These are phyloP conservation scores for Protodeltote pygarga DNA, from an alignment of 2,888 invertebrate genomes.

Conservation along the genomic window DNA sequence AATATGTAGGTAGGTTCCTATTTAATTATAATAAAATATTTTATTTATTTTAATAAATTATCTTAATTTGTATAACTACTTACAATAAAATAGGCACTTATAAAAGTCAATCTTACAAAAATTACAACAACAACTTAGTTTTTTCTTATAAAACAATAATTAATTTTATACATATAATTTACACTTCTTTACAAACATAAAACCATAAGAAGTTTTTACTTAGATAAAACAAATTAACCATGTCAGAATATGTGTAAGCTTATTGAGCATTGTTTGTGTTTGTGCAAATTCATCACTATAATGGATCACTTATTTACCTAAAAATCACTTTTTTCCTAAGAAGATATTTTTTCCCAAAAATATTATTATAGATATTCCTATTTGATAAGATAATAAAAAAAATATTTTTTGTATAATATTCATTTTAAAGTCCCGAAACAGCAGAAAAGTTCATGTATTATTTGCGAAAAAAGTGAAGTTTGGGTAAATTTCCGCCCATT, in stretches of 20 bases:
- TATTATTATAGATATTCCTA: too few relatives aligned
- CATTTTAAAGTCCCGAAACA: too few relatives aligned
- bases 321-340: too few relatives aligned
- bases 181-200: conserved; percentile 18
- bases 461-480: too few relatives aligned
- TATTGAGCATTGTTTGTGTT: conserved; percentile 43
- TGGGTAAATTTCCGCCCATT: too few relatives aligned
- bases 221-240: neutral
- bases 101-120: conserved; percentile 28
- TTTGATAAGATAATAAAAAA: too few relatives aligned
- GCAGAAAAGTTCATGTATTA: too few relatives aligned
- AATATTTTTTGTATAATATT: too few relatives aligned
- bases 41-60: conserved; percentile 49
- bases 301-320: too few relatives aligned
- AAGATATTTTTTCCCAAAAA: too few relatives aligned
- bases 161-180: conserved; percentile 19
- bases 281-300: conserved; percentile 19
- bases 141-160: conserved; percentile 9
- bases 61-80: conserved; percentile 35
- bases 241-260: conserved; percentile 14
- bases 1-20: conserved; percentile 37
- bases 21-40: conserved; percentile 35
- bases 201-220: neutral
- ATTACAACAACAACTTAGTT: conserved; percentile 32
- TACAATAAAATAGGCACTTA: conserved; percentile 45